Percentiles rank a stretch among this genome's conserved stretches.
Evolutionary conservation across 1,140 invertebrate genomes (phyloP).

Genomic region (Drosophila kikkawai): DNA sequence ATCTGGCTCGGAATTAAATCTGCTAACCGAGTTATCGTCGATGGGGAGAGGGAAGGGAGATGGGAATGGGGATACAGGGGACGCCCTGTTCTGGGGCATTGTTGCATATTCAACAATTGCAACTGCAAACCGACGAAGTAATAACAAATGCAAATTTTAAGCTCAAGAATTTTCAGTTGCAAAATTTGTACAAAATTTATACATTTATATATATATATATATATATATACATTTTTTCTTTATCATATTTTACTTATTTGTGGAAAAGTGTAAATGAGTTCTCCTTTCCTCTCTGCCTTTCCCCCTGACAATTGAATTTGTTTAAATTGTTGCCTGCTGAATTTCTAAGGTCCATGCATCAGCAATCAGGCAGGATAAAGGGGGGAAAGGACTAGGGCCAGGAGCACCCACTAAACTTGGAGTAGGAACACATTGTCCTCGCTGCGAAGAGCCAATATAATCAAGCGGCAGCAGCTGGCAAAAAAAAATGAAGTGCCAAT

Average conservation of each 20-base stretch:
- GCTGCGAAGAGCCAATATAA: constrained; percentile 69
- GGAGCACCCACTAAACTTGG: constrained; percentile 47
- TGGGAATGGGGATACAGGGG: neutral
- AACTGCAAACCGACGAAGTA: constrained; percentile 74
- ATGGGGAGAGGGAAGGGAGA: neutral
- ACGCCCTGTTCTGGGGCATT: constrained; percentile 34
- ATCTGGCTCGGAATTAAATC: constrained; percentile 69
- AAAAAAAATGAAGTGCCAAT: constrained; percentile 68
- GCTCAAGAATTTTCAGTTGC: constrained; percentile 73
- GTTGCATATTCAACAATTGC: constrained; percentile 80
- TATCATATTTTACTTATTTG: constrained; percentile 33
- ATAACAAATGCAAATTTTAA: constrained; percentile 83
- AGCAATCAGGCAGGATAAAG: constrained; percentile 38
- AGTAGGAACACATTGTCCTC: constrained; percentile 47
- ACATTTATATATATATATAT: constrained; percentile 31
- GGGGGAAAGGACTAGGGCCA: neutral
- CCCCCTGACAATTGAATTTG: constrained; percentile 66
- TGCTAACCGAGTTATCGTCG: constrained; percentile 52
- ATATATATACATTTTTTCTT: neutral
- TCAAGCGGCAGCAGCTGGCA: constrained; percentile 69
- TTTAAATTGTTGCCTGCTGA: constrained; percentile 71
- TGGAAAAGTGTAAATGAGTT: constrained; percentile 66
- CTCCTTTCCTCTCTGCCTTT: neutral
- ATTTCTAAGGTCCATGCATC: constrained; percentile 38
- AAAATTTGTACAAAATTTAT: constrained; percentile 59